Conservation (phyloP, 2,113 vertebrate species). For the Condylura cristata region DNA sequence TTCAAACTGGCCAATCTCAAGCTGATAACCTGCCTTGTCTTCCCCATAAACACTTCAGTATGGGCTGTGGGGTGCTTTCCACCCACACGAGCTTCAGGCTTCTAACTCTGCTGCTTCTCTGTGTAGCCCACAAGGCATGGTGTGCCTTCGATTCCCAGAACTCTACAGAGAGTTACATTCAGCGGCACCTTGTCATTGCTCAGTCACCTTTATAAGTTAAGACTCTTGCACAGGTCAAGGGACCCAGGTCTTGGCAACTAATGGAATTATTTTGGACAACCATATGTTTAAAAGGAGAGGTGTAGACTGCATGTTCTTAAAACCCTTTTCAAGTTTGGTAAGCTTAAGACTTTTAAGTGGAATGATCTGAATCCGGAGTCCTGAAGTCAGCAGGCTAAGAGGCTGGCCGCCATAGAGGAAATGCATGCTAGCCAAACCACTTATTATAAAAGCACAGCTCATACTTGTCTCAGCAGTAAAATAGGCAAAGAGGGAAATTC, state of each 20-base stretch:
- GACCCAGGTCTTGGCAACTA: background rate
- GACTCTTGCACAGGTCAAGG: background rate
- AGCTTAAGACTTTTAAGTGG: background rate
- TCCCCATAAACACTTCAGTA: background rate
- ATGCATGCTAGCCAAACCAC: background rate
- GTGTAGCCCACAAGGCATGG: fast-evolving
- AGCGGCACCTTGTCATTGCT: background rate
- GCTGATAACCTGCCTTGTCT: background rate
- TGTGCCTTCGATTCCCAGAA: too few relatives aligned
- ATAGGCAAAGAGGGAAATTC: conserved; percentile 52
- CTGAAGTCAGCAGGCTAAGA: background rate
- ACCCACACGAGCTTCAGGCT: background rate
- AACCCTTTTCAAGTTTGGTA: conserved; percentile 8
- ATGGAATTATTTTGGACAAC: background rate
- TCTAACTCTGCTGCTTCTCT: background rate
- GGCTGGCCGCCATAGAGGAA: background rate
- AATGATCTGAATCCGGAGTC: background rate
- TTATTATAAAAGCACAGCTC: conserved; percentile 36
- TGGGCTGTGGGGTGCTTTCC: background rate
- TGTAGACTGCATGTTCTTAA: background rate
- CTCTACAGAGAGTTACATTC: background rate
- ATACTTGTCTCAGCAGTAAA: background rate
- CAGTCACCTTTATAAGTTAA: background rate
- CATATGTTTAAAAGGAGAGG: background rate
- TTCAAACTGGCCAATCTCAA: background rate